Evolutionary conservation across 2,113 vertebrate genomes (phyloP).

Genomic region (Siniperca knerii): DNA sequence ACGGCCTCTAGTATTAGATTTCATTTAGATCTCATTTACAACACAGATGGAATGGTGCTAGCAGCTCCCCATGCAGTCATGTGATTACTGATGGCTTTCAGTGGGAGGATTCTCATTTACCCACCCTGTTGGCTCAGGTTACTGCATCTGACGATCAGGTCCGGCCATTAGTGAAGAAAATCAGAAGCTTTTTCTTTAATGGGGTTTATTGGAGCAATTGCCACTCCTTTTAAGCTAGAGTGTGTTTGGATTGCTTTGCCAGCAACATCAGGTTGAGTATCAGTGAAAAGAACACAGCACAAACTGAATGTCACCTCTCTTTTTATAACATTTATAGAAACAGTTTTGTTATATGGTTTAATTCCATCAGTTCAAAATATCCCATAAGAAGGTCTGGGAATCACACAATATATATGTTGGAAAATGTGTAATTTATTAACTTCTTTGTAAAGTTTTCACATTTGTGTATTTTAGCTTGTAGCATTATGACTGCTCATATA

Average conservation of each 20-base stretch:
- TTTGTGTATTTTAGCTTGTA: not conserved
- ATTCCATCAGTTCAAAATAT: not conserved
- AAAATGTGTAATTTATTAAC: not conserved
- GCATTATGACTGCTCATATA: not conserved
- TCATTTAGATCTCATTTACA: conserved; percentile 78
- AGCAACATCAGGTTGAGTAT: conserved; percentile 22
- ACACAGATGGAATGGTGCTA: conserved; percentile 69
- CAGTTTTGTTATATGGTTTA: not conserved
- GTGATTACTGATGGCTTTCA: conserved; percentile 71
- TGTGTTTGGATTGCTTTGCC: conserved; percentile 23
- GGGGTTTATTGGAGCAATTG: conserved; percentile 65
- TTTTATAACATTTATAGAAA: not conserved
- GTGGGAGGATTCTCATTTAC: conserved; percentile 63
- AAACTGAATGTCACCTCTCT: not conserved
- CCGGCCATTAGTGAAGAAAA: conserved; percentile 60
- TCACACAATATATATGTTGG: not conserved
- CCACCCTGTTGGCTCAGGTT: conserved; percentile 62
- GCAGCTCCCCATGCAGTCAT: conserved; percentile 63
- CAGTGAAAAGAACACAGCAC: not conserved
- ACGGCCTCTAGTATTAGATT: conserved; percentile 68
- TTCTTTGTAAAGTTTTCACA: too few relatives aligned
- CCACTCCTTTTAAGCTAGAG: conserved; percentile 32
- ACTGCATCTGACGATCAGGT: conserved; percentile 55
- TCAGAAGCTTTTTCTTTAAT: conserved; percentile 64
- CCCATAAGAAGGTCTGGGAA: not conserved